phyloP scores from a whole-genome alignment of 2,113 vertebrate species.

The Ochotona princeps region DNA sequence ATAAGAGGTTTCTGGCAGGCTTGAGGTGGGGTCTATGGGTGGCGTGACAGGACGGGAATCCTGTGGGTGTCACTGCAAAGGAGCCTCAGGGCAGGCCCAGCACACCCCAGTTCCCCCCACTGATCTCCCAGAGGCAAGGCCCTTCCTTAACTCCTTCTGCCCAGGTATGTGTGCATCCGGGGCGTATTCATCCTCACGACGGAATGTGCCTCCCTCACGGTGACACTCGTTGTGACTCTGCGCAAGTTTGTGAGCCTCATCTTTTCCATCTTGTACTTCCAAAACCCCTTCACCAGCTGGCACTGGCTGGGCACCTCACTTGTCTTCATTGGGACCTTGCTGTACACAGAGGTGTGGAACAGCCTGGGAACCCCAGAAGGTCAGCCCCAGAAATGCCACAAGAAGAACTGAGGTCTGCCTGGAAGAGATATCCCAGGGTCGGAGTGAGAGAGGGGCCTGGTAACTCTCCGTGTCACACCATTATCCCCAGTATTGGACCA shows the following conservation, averaged over 20 bases:
- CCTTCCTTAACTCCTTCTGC: conserved; percentile 78
- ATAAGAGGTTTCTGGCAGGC: neutral
- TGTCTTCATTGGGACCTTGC: conserved; percentile 94
- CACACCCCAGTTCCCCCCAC: neutral
- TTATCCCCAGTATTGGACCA: conserved; percentile 28
- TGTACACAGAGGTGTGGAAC: conserved; percentile 96
- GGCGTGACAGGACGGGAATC: neutral
- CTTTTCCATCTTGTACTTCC: conserved; percentile 97
- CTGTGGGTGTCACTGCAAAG: neutral
- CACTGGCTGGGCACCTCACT: conserved; percentile 95
- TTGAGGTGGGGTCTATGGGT: neutral
- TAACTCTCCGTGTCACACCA: neutral
- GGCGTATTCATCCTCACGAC: conserved; percentile 97
- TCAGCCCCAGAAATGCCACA: conserved; percentile 75
- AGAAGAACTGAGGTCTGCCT: conserved; percentile 85
- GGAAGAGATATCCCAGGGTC: neutral
- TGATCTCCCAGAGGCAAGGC: neutral
- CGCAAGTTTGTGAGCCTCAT: conserved; percentile 99
- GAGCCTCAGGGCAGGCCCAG: neutral
- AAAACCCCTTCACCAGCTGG: conserved; percentile 95
- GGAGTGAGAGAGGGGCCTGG: accelerated
- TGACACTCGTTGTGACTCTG: conserved; percentile 96
- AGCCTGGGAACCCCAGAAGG: conserved; percentile 79
- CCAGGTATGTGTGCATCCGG: conserved; percentile 96
- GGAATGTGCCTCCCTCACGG: conserved; percentile 96